Evolutionary conservation across 2,888 invertebrate species (phyloP).

Genomic region (Ormyrus nitidulus): DNA sequence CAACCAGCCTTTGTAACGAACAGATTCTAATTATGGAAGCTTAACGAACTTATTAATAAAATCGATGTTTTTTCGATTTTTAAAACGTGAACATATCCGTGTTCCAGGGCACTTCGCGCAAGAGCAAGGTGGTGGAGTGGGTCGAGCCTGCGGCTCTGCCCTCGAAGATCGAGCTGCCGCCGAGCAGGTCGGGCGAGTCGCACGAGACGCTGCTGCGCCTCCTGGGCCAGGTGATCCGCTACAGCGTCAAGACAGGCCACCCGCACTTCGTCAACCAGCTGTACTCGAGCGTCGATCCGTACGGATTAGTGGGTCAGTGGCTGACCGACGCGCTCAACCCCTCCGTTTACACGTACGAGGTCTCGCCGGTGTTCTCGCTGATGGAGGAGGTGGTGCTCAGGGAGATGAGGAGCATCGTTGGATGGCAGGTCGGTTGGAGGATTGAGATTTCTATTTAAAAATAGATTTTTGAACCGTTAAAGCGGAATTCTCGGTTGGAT

Average conservation of each 20-base stretch:
- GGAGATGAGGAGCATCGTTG: slow-evolving; percentile 88
- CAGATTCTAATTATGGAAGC: too few species aligned
- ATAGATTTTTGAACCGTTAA: too few species aligned
- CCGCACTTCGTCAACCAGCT: slow-evolving; percentile 93
- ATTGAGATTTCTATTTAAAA: too few species aligned
- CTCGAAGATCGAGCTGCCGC: slow-evolving; percentile 81
- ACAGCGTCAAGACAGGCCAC: slow-evolving; percentile 93
- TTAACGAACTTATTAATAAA: too few species aligned
- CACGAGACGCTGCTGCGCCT: slow-evolving; percentile 83
- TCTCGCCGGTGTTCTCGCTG: slow-evolving; percentile 90
- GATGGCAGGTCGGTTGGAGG: slow-evolving; percentile 77
- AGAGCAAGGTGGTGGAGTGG: slow-evolving; percentile 88
- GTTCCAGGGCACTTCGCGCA: slow-evolving; percentile 80
- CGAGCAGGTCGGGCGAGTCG: slow-evolving; percentile 79
- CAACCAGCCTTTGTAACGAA: too few species aligned
- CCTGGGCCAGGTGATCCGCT: slow-evolving; percentile 76
- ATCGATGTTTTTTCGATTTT: too few species aligned
- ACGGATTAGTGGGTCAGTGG: slow-evolving; percentile 90
- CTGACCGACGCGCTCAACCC: slow-evolving; percentile 90
- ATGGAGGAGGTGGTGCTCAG: slow-evolving; percentile 90
- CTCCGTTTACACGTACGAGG: slow-evolving; percentile 93
- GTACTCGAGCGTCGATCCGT: slow-evolving; percentile 90
- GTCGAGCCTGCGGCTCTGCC: slow-evolving; percentile 84
- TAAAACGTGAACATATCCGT: not conserved
- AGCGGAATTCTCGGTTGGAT: too few species aligned